These are phyloP conservation scores for Phrynosoma blainvillii DNA, from an alignment of 2,113 vertebrate genomes.

Conservation along the genomic window DNA sequence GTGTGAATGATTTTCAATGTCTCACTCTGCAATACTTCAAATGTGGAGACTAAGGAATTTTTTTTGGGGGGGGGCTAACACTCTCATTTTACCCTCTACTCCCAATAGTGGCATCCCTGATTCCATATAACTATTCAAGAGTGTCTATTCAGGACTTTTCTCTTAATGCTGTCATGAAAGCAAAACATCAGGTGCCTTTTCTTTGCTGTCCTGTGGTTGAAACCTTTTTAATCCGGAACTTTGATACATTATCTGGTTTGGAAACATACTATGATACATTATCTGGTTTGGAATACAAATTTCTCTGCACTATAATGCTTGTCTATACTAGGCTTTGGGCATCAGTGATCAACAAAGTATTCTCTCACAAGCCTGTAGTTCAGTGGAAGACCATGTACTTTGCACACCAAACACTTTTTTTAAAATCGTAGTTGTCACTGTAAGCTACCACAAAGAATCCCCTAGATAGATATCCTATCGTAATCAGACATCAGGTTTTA, in stretches of 20 bases:
- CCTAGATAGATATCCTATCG: not conserved
- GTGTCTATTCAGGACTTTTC: conserved; percentile 19
- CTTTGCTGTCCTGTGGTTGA: not conserved
- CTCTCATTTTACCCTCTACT: no score
- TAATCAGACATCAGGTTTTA: not conserved
- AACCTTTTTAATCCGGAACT: not conserved
- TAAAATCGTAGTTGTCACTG: not conserved
- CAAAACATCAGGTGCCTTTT: not conserved
- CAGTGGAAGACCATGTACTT: not conserved
- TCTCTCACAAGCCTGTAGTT: not conserved
- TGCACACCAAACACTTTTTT: not conserved
- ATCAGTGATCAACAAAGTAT: not conserved
- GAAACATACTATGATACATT: not conserved
- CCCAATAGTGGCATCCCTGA: no score
- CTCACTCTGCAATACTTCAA: no score
- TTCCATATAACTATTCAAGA: not conserved
- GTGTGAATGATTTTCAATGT: no score
- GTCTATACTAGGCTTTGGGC: not conserved
- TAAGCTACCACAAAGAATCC: not conserved
- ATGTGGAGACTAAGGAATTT: no score
- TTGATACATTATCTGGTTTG: not conserved
- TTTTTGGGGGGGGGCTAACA: no score
- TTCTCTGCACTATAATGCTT: not conserved
- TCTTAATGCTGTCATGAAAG: not conserved
- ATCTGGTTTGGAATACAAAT: not conserved